Evolutionary conservation across 2,113 vertebrate species (phyloP).

Genomic region (Neolamprologus toae): DNA sequence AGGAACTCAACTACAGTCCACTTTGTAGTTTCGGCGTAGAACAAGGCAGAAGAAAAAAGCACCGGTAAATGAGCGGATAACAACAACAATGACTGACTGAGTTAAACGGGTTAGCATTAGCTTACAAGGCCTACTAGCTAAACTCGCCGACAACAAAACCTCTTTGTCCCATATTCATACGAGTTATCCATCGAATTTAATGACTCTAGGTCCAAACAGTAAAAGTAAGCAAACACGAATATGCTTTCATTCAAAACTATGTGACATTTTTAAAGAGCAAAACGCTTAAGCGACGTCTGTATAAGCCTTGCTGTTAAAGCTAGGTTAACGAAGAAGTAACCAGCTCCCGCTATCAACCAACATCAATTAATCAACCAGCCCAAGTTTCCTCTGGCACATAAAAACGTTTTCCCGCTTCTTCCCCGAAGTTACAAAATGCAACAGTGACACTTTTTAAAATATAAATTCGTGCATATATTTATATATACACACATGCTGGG

Average conservation of each 20-base stretch:
- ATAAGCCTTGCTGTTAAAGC: neutral
- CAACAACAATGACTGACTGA: neutral
- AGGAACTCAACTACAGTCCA: neutral
- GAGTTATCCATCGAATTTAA: neutral
- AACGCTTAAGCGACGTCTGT: neutral
- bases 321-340: neutral
- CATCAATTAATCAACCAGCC: neutral
- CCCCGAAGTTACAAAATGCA: neutral
- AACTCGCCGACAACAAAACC: neutral
- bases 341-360: neutral
- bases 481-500: neutral
- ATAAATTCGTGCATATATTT: neutral
- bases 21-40: neutral
- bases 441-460: neutral
- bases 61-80: neutral
- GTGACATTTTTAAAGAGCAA: neutral
- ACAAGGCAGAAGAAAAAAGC: neutral
- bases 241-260: rapidly evolving
- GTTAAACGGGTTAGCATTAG: neutral
- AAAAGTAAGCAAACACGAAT: neutral
- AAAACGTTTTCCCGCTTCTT: rapidly evolving
- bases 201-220: neutral
- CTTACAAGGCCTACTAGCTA: neutral
- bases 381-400: neutral
- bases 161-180: neutral